phyloP scores from a whole-genome alignment of 1,140 invertebrate genomes.

The Holotrichia oblita region DNA sequence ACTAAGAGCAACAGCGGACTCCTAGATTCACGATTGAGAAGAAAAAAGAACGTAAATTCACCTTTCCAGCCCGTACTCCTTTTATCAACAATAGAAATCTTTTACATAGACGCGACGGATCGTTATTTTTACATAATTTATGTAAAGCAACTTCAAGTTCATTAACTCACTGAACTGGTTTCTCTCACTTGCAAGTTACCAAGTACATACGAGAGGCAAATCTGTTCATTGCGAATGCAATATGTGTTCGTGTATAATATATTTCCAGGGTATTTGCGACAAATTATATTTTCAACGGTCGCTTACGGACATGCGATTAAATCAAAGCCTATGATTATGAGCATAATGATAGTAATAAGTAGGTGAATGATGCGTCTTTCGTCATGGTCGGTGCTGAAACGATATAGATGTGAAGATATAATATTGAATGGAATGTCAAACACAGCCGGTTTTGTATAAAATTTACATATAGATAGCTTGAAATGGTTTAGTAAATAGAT shows the following conservation, averaged over 20 bases:
- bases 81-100: constrained; percentile 13
- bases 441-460: neutral
- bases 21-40: neutral
- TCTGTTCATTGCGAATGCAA: neutral
- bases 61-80: neutral
- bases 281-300: neutral
- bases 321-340: neutral
- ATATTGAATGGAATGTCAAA: neutral
- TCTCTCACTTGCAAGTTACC: constrained; percentile 5
- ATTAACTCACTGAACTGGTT: constrained; percentile 7
- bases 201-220: neutral
- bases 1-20: neutral
- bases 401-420: neutral
- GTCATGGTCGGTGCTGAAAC: neutral
- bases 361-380: neutral
- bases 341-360: neutral
- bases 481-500: neutral
- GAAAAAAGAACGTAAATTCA: neutral
- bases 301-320: neutral
- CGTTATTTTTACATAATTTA: constrained; percentile 14
- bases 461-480: neutral
- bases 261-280: neutral
- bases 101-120: neutral
- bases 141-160: constrained; percentile 6
- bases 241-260: neutral